These are phyloP conservation scores for Idaea straminata DNA, from an alignment of 2,888 invertebrate genomes.

Conservation along the genomic window DNA sequence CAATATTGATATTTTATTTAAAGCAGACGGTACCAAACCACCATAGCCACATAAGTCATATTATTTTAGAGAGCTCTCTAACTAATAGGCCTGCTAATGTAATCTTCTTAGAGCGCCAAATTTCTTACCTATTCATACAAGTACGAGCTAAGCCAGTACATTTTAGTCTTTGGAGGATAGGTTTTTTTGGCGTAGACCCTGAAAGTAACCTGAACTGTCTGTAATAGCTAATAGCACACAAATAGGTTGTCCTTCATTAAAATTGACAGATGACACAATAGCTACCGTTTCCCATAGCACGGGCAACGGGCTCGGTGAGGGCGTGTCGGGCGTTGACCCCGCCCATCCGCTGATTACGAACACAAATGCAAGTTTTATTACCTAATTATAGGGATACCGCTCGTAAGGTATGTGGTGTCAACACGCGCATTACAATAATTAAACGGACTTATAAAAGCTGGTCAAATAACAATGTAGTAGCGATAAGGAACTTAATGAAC, in stretches of 20 bases:
- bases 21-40: too few species aligned
- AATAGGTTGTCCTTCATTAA: slow-evolving; percentile 18
- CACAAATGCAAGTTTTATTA: slow-evolving; percentile 52
- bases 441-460: neutral
- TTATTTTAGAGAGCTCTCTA: too few species aligned
- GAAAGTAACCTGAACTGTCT: neutral
- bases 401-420: neutral
- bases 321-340: slow-evolving; percentile 51
- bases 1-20: too few species aligned
- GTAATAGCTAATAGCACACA: neutral
- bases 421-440: neutral
- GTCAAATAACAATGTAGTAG: neutral
- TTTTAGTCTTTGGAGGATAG: too few species aligned
- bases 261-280: slow-evolving; percentile 31
- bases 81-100: too few species aligned
- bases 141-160: too few species aligned
- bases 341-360: slow-evolving; percentile 54
- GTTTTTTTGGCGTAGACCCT: too few species aligned
- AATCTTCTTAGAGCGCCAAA: too few species aligned
- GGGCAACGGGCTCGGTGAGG: slow-evolving; percentile 25
- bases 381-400: slow-evolving; percentile 15
- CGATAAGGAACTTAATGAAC: neutral
- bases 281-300: slow-evolving; percentile 25
- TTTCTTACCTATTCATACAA: too few species aligned
- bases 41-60: too few species aligned